Conservation (phyloP, 2,888 invertebrate genomes). For the Mamestra brassicae region DNA sequence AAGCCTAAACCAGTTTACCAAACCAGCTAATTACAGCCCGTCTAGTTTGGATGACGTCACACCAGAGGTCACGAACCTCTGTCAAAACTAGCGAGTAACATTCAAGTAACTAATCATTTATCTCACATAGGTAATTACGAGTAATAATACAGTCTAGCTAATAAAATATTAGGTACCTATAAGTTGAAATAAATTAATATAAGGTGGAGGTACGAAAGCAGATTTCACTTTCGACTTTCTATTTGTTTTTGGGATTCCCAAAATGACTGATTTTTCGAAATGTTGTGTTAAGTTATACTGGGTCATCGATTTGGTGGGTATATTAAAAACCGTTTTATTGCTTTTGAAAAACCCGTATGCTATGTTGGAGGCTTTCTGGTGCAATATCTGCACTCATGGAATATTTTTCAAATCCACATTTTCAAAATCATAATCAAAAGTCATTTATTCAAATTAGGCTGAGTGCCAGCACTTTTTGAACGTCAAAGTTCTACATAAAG, state of each 20-base stretch:
- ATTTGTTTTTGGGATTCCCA: neutral
- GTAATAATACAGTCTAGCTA: conserved; percentile 49
- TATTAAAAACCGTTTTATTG: too few species aligned
- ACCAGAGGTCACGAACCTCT: conserved; percentile 27
- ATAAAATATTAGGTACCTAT: conserved; percentile 36
- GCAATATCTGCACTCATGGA: too few species aligned
- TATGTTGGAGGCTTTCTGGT: too few species aligned
- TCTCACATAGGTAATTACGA: conserved; percentile 43
- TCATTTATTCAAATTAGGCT: too few species aligned
- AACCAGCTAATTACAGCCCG: conserved; percentile 2
- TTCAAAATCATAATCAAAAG: too few species aligned
- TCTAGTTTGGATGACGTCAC: conserved; percentile 32
- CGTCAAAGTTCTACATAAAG: too few species aligned
- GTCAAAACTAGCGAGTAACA: conserved; percentile 30
- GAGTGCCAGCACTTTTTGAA: too few species aligned
- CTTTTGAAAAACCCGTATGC: too few species aligned
- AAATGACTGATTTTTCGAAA: neutral
- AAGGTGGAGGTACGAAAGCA: neutral
- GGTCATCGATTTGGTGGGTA: neutral
- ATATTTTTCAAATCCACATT: too few species aligned
- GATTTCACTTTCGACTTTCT: conserved; percentile 27
- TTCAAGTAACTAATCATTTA: conserved; percentile 46
- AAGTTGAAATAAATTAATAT: conserved; percentile 23
- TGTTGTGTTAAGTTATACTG: neutral
- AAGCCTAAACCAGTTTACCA: neutral